phyloP scores from a whole-genome alignment of 2,113 vertebrate species.

The Dinomys branickii region DNA sequence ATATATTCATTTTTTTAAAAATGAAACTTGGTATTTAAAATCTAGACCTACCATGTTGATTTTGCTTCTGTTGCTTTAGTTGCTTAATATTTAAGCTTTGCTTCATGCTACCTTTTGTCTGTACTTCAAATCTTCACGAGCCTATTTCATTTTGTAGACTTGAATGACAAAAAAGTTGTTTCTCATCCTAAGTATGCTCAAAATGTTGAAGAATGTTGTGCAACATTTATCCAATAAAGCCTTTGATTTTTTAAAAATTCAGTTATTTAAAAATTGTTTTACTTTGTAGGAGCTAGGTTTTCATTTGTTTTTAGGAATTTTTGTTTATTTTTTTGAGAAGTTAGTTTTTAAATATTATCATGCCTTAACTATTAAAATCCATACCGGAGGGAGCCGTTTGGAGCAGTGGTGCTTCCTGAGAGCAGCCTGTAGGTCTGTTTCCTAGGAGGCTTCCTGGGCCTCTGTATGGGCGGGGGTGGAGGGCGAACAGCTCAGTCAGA shows the following conservation, averaged over 20 bases:
- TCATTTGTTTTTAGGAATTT: background rate
- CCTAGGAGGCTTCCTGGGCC: background rate
- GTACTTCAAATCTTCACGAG: constrained; percentile 87
- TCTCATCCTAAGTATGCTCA: constrained; percentile 87
- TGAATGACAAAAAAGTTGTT: constrained; percentile 86
- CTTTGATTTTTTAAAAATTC: constrained; percentile 86
- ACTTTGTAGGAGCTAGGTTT: constrained; percentile 29
- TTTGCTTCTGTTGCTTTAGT: constrained; percentile 89
- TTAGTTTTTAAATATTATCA: background rate
- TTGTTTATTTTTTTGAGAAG: background rate
- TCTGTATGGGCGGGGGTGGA: background rate
- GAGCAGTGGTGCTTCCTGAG: background rate
- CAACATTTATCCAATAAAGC: constrained; percentile 91
- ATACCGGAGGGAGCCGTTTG: background rate
- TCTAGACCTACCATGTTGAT: constrained; percentile 85
- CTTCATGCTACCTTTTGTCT: constrained; percentile 87
- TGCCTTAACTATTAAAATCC: constrained; percentile 11
- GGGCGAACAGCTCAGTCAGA: background rate
- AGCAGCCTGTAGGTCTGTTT: background rate
- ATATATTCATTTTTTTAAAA: constrained; percentile 82
- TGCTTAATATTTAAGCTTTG: constrained; percentile 94
- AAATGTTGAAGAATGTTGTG: constrained; percentile 91
- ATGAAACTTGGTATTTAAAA: constrained; percentile 87
- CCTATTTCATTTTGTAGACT: constrained; percentile 89
- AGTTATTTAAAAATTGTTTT: constrained; percentile 83